A percentile compares a stretch with the other conserved stretches of the same genome.
Evolutionary conservation across 2,113 vertebrate species (phyloP).

Genomic region (Phocoena sinus): DNA sequence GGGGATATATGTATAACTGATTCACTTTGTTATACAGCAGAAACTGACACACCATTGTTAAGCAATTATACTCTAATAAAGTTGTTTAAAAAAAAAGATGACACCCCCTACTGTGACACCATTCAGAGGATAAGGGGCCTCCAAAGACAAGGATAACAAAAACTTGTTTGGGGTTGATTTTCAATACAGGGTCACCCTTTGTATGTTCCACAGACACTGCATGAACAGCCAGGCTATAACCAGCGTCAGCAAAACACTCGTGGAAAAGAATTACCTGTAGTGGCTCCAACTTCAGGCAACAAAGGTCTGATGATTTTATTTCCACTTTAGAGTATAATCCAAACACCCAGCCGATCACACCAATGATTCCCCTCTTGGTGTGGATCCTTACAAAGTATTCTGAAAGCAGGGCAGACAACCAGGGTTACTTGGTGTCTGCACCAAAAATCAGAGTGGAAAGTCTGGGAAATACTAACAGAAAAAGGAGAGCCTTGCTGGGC

Average conservation of each 20-base stretch:
- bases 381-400: background rate
- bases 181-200: background rate
- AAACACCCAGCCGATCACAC: background rate
- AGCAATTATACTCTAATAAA: no score
- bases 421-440: constrained; percentile 57
- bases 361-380: no score
- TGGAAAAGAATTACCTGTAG: background rate
- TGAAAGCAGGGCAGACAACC: constrained; percentile 45
- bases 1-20: no score
- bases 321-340: background rate
- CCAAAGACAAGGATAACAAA: background rate
- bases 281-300: background rate
- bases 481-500: constrained; percentile 58
- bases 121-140: background rate
- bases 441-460: constrained; percentile 53
- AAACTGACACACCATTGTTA: no score
- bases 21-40: no score
- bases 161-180: background rate
- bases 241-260: rapidly evolving
- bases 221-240: background rate
- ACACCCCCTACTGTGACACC: background rate
- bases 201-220: background rate
- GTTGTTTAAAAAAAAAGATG: no score
- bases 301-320: background rate
- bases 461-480: constrained; percentile 43